These are phyloP conservation scores for Gambelia wislizenii DNA, from an alignment of 2,797 vertebrate species.

Conservation along the genomic window DNA sequence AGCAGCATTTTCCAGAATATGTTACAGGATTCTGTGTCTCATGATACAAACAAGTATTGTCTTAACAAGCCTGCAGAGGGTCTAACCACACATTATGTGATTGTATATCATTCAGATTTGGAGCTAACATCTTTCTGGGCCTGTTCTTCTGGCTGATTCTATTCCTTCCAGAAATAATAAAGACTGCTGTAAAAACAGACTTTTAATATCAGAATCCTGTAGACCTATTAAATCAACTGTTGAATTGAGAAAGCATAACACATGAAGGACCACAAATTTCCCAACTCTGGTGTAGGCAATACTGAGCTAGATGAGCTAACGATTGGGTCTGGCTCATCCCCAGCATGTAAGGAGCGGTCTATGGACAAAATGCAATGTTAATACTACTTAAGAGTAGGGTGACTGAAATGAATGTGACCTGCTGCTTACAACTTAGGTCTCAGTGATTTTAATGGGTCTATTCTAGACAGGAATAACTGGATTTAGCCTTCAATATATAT, in stretches of 20 bases:
- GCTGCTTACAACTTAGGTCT: too few species aligned
- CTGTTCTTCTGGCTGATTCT: background rate
- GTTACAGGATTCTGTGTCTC: background rate
- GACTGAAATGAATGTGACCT: too few species aligned
- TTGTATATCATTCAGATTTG: background rate
- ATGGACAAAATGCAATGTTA: too few species aligned
- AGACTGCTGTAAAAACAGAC: background rate
- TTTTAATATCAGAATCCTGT: background rate
- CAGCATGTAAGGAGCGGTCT: too few species aligned
- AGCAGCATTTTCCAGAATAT: slow-evolving; percentile 9
- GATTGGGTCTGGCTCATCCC: too few species aligned
- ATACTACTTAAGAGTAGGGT: too few species aligned
- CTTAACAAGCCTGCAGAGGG: background rate
- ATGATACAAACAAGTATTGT: background rate
- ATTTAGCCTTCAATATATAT: too few species aligned
- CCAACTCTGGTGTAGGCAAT: background rate
- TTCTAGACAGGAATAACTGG: too few species aligned
- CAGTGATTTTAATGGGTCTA: too few species aligned
- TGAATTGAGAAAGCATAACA: too few species aligned
- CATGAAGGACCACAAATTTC: too few species aligned
- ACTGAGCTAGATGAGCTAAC: background rate
- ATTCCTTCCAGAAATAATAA: background rate
- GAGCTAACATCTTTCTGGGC: background rate
- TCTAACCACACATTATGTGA: background rate
- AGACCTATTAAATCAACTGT: too few species aligned